Base-by-base conservation (phyloP, 64 coral and sea anemone genomes). In the Porites australiensis region DNA sequence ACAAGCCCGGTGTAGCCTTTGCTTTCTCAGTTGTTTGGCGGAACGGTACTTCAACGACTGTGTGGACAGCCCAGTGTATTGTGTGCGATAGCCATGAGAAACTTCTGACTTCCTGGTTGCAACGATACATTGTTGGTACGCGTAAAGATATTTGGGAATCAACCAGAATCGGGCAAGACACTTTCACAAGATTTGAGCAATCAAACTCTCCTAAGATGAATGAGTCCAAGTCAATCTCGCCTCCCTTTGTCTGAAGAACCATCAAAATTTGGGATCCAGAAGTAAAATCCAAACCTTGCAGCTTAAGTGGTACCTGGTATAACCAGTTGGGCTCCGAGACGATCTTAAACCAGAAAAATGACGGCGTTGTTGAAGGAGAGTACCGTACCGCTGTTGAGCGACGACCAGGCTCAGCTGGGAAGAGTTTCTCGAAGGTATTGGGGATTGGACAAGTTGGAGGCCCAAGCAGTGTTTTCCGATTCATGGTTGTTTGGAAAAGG, bases 131-230 rank as follows among this genome's bases (percentile, higher is more conserved):
- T 21, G 96, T 98, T 72, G 66, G 95, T 80, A 92, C 86, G 16
- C 95, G 96, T 70, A 87, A 95, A 10, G 93, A 98, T 72, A 98
- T 92, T 86, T 98, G 96, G 96, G 93, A 98, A 63, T 98, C 96
- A 44, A 95, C 93, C 48, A 85, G 70, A 54, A 86, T 92, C 79
- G 93, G 93, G 1, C 77, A 59, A 59, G 93, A 98, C 66, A 82
- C 37, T 9, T 98, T 98, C 75, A 98, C 96, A 9, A 78, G 93
- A 37, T 89, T 87, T 90, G 89, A 98, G 79, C 96, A 98, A 22
- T 61, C 22, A 22, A 10, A 45, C 57, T 93, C 93, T 4, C 93
- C 93, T 50, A 98, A 98, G 75, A 64, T 72, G 64, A 67, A 86
- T 37, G 68, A 71, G 13, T 70, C 76, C 18, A 83, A 74, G 47